Evolutionary conservation across 2,113 vertebrate genomes (phyloP), one percentile per base, ranked within the genome.

Genomic region (Trematocara macrostoma): DNA sequence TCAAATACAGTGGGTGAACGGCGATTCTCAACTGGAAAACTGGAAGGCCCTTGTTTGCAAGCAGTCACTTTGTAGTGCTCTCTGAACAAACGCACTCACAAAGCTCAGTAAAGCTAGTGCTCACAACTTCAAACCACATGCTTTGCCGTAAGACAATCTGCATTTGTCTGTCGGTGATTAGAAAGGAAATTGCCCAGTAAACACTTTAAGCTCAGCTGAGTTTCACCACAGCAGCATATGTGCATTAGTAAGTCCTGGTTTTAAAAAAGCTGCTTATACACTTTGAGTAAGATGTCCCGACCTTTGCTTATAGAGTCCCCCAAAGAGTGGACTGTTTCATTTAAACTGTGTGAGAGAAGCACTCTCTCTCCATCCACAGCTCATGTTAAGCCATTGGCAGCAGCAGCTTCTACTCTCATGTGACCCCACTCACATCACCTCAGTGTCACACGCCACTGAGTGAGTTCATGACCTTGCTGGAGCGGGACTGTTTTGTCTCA

Each of bases 371-470:
- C 69, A 34, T 78, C 82, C 55, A 9, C 83, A 81, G 91, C 35
- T 80, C 52, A 79, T 91, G 78, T 91, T 71, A 23, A 80, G 78
- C 29, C 83, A 53, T 11, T 79, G 76, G 88, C 84, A 59, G 78
- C 12, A 8, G 51, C 59, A 11, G 4, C 78, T 61, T 71, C 78
- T 80, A 59, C 55, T 78, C 85, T 82, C 80, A 74, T 84, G 84
- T 87, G 88, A 90, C 81, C 59, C 42, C 11, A 3, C 84, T 87
- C 82, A 76, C 82, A 84, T 86, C 59, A 64, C 85, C 91, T 90
- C 89, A 79, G 84, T 84, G 9, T 90, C 88, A 92, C 84, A 86
- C 57, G 40, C 8, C 38, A 78, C 52, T 11, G 61, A 79, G 59
- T 26, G 82, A 56, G 78, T 53, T 85, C 79, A 10, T 78, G 87